Percentiles rank a stretch among this genome's conserved stretches.
phyloP scores from a whole-genome alignment of 2,113 vertebrate species.

The Pelodiscus sinensis region DNA sequence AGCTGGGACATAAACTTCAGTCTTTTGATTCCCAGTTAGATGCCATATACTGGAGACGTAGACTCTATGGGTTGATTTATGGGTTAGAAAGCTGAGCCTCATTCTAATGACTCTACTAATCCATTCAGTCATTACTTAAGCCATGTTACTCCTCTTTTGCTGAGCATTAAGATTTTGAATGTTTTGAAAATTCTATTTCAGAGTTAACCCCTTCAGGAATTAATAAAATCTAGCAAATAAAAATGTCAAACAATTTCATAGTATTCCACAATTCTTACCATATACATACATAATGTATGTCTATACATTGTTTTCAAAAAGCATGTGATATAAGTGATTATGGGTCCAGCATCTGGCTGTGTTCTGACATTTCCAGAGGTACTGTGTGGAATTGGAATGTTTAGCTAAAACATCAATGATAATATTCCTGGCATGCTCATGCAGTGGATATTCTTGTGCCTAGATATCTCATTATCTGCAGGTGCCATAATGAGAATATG shows the following conservation, averaged over 20 bases:
- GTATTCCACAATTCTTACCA: conserved; percentile 55
- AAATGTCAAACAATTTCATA: background rate
- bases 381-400: conserved; percentile 74
- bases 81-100: background rate
- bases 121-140: background rate
- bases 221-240: background rate
- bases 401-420: conserved; percentile 76
- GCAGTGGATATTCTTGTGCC: conserved; percentile 73
- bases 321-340: conserved; percentile 68
- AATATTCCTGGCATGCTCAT: conserved; percentile 79
- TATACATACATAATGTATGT: conserved; percentile 63
- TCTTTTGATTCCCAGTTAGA: background rate
- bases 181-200: background rate
- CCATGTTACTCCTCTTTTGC: background rate
- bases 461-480: conserved; percentile 78
- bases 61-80: background rate
- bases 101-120: background rate
- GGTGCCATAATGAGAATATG: conserved; percentile 77
- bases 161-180: conserved; percentile 19
- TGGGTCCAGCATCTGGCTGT: conserved; percentile 77
- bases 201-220: conserved; percentile 9
- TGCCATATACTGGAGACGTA: background rate
- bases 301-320: conserved; percentile 52
- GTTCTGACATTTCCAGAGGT: conserved; percentile 77
- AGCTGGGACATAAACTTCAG: background rate